Percentiles rank a stretch among this genome's conserved stretches.
Conservation (phyloP, 2,113 vertebrate species). For the Sceloporus tristichus region DNA sequence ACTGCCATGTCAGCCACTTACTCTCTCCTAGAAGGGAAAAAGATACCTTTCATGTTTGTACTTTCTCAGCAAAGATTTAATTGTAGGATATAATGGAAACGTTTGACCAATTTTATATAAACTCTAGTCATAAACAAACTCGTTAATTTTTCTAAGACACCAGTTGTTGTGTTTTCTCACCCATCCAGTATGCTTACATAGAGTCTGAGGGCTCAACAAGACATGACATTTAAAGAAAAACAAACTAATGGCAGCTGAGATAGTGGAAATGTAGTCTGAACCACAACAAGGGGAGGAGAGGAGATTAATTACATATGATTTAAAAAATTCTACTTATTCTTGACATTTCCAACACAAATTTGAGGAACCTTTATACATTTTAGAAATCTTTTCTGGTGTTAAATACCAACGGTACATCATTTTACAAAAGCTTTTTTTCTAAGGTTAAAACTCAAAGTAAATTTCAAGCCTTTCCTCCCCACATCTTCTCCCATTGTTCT, state of each 20-base stretch:
- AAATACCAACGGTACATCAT: too few relatives aligned
- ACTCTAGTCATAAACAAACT: background rate
- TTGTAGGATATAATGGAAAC: background rate
- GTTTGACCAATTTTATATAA: background rate
- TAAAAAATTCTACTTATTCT: too few relatives aligned
- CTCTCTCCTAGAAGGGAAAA: background rate
- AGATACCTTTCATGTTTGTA: background rate
- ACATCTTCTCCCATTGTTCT: too few relatives aligned
- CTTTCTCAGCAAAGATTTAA: slow-evolving; percentile 18
- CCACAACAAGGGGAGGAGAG: background rate
- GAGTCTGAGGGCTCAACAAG: background rate
- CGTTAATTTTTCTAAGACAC: background rate
- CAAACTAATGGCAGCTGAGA: background rate
- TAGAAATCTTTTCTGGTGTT: too few relatives aligned
- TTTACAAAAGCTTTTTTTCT: too few relatives aligned
- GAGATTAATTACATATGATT: too few relatives aligned
- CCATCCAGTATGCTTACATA: background rate
- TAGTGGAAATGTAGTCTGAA: background rate
- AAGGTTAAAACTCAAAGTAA: too few relatives aligned
- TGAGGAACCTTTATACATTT: too few relatives aligned
- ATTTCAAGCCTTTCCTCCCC: too few relatives aligned
- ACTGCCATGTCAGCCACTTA: background rate
- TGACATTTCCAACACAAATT: too few relatives aligned
- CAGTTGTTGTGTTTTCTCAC: background rate
- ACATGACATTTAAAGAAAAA: background rate